Conservation (phyloP, 2,888 invertebrate species). For the Thera britannica region DNA sequence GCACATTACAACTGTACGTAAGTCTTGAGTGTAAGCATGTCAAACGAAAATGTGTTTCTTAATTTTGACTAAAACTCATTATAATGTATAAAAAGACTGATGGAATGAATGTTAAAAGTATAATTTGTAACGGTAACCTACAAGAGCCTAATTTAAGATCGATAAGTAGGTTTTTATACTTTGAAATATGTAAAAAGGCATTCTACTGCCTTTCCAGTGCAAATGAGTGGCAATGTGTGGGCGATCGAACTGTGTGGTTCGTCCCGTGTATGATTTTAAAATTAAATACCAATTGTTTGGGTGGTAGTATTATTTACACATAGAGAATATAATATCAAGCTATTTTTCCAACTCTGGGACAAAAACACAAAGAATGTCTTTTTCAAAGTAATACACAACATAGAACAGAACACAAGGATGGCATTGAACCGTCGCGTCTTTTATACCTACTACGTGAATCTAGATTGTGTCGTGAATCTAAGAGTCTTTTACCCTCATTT, state of each 20-base stretch:
- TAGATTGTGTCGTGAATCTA: too few relatives aligned
- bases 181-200: slow-evolving; percentile 12
- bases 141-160: slow-evolving; percentile 45
- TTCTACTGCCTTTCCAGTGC: slow-evolving; percentile 16
- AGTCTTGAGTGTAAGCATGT: background rate
- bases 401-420: too few relatives aligned
- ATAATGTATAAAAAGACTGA: slow-evolving; percentile 67
- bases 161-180: slow-evolving; percentile 23
- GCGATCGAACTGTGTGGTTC: slow-evolving; percentile 9
- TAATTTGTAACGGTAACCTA: slow-evolving; percentile 46
- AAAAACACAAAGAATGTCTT: background rate
- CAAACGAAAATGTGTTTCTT: background rate
- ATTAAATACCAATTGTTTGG: slow-evolving; percentile 18
- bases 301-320: slow-evolving; percentile 24
- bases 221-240: slow-evolving; percentile 25
- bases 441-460: too few relatives aligned
- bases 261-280: slow-evolving; percentile 15
- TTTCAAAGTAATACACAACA: background rate
- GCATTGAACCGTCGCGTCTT: too few relatives aligned
- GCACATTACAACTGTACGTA: background rate
- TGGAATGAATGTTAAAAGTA: slow-evolving; percentile 50
- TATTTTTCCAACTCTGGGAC: background rate
- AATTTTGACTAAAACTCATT: slow-evolving; percentile 41
- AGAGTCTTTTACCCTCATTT: too few relatives aligned
- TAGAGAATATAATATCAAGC: background rate